Evolutionary conservation across 2,888 invertebrate species (phyloP).

Genomic region (Pristionchus mayeri): DNA sequence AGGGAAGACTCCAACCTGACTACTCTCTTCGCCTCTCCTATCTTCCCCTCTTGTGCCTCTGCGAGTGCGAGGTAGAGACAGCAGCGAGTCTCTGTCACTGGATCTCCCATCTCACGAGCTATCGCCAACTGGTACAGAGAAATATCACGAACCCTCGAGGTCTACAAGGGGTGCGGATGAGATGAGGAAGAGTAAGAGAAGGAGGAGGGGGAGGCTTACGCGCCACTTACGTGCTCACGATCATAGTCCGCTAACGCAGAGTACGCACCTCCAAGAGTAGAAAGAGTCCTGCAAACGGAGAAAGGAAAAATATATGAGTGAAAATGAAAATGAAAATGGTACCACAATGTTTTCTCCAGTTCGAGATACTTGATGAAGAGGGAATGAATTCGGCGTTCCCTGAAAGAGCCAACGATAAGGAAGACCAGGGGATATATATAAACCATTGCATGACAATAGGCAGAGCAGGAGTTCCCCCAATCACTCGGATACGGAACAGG

Average conservation of each 20-base stretch:
- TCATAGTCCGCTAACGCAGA: conserved; percentile 92
- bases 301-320: no score
- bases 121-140: conserved; percentile 85
- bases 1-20: conserved; percentile 18
- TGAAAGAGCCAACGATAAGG: not conserved
- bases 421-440: not conserved
- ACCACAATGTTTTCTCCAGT: conserved; percentile 89
- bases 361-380: conserved; percentile 78
- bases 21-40: conserved; percentile 75
- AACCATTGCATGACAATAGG: conserved; percentile 15
- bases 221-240: not conserved
- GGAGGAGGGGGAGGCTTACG: not conserved
- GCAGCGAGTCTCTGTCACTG: conserved; percentile 85
- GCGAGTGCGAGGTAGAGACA: conserved; percentile 90
- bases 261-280: conserved; percentile 95
- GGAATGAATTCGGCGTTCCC: conserved; percentile 58
- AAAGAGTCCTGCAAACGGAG: no score
- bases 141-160: conserved; percentile 85
- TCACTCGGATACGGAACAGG: conserved; percentile 22
- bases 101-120: conserved; percentile 88
- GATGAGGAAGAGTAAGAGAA: not conserved
- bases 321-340: no score
- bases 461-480: conserved; percentile 11
- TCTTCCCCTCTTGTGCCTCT: conserved; percentile 86
- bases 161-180: conserved; percentile 80